Evolutionary conservation across 2,113 vertebrate genomes (phyloP), one percentile per base, ranked within the genome.

Genomic region (Hiodon tergisus): DNA sequence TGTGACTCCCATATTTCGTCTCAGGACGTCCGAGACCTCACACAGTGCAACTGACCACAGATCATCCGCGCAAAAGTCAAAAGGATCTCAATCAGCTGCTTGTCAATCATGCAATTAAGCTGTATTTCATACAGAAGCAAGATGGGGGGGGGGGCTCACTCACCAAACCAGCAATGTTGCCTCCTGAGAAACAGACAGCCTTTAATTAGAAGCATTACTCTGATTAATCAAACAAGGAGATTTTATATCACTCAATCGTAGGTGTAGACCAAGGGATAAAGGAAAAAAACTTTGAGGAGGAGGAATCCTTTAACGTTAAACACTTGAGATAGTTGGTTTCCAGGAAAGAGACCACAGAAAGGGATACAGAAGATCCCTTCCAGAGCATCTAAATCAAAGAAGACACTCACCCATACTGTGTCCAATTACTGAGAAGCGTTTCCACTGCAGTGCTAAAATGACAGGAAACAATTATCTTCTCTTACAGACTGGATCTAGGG

Each of bases 391-490:
- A 67, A 57, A 13, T 14, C 9, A 3, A 50, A 46, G 14, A 13
- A 69, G 61, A 58, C 50, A 81, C 94, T 96, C 89, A 98, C 95
- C 96, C 86, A 97, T 95, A 81, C 96, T 98, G 88, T 98, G 96
- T 79, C 90, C 93, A 72, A 98, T 81, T 78, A 98, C 85, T 63
- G 92, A 93, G 83, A 97, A 95, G 9, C 58, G 90, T 69, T 81
- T 92, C 96, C 94, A 96, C 70, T 93, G 90, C 81, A 97, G 89
- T 79, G 91, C 96, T 98, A 90, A 75, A 88, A 89, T 72, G 71
- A 62, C 81, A 85, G 6, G 31, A 31, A 0, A 47, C 2, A 16
- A 75, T 16, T 57, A 11, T 59, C 8, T 13, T 9, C 8, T 4
- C 48, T 65, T n/a, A 67, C 53, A 72, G 14, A 3, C 3, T 31